A percentile compares a stretch with the other conserved stretches of the same genome.
phyloP scores from a whole-genome alignment of 30 jellyfish, hydroid and myxozoan species.

The Cassiopea andromeda region DNA sequence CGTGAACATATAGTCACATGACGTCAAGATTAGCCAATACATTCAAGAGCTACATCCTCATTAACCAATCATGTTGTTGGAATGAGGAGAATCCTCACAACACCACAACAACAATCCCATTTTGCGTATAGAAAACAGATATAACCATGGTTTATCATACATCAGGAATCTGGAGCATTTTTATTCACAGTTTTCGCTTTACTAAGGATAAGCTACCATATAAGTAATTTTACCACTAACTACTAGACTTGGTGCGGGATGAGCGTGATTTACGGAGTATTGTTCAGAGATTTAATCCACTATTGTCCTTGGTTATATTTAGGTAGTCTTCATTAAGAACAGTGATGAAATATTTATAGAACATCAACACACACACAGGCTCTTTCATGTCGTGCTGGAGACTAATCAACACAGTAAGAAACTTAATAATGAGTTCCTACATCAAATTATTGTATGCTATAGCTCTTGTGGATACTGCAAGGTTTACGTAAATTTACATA shows the following conservation, averaged over 20 bases:
- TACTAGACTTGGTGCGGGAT: not conserved
- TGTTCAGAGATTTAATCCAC: not conserved
- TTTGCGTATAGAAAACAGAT: conserved; percentile 14
- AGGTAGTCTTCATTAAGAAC: not conserved
- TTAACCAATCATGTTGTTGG: conserved; percentile 61
- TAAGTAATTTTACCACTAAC: conserved; percentile 6
- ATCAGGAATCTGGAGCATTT: not conserved
- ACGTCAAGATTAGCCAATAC: conserved; percentile 32
- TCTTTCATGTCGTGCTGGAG: not conserved
- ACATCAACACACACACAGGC: not conserved
- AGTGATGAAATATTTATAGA: not conserved
- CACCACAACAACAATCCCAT: conserved; percentile 39
- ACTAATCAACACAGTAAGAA: not conserved
- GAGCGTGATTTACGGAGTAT: not conserved
- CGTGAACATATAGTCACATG: conserved; percentile 58
- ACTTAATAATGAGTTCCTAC: no score
- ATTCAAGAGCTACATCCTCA: not conserved
- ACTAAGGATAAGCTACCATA: not conserved
- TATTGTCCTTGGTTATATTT: not conserved
- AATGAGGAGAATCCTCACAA: conserved; percentile 40
- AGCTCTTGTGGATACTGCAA: no score
- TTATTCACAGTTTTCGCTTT: not conserved
- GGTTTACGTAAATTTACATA: no score
- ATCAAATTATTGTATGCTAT: no score
- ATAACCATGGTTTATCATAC: not conserved